Percentiles rank a stretch among this genome's conserved stretches.
These are phyloP conservation scores for Thunnus thynnus DNA, from an alignment of 2,113 vertebrate species.

Conservation along the genomic window DNA sequence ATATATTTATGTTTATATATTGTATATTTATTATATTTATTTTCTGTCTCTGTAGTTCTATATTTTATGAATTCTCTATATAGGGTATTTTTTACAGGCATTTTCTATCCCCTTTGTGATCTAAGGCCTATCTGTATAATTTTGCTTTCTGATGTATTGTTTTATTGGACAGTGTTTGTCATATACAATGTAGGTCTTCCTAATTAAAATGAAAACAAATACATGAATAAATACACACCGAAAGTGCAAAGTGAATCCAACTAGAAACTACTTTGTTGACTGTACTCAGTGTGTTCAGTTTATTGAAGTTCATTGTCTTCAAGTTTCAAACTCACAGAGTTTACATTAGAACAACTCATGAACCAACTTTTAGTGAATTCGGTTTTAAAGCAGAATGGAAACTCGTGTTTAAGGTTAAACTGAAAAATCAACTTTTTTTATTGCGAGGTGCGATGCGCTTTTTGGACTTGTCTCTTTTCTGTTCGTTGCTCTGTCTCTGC, in stretches of 20 bases:
- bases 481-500: neutral
- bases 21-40: no score
- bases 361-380: constrained; percentile 1
- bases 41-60: no score
- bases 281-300: neutral
- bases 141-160: no score
- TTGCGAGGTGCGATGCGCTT: neutral
- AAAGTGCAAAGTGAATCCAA: no score
- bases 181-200: no score
- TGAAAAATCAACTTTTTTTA: neutral
- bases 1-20: no score
- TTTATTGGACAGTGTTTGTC: no score
- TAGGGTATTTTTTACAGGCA: no score
- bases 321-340: neutral
- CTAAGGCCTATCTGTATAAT: no score
- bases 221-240: no score
- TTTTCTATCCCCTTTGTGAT: no score
- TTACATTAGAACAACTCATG: constrained; percentile 8
- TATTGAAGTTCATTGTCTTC: constrained; percentile 1
- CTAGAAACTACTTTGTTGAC: neutral
- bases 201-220: neutral
- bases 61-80: no score
- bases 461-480: neutral
- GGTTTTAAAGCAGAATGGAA: neutral
- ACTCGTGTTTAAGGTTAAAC: neutral